Evolutionary conservation across 37 sponge, comb jelly and placozoan genomes (phyloP).

Genomic region (Eunapius fragilis): DNA sequence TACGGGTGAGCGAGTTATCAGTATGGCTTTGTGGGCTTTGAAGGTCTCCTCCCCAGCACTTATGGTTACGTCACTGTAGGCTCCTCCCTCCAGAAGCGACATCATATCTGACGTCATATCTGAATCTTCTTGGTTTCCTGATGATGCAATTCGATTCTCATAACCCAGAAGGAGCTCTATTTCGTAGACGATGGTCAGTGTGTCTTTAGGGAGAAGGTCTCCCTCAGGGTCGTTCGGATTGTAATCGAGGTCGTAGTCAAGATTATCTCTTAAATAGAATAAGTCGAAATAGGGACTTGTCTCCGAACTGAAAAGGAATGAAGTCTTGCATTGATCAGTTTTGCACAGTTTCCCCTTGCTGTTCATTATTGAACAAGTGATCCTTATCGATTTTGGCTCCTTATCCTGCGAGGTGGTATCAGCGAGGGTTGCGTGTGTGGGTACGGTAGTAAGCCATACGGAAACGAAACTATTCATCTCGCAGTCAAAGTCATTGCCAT

Average conservation of each 20-base stretch:
- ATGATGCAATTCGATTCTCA: not conserved
- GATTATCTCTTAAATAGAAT: not conserved
- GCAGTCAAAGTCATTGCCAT: not conserved
- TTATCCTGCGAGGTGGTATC: not conserved
- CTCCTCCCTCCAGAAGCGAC: conserved; percentile 35
- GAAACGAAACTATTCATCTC: not conserved
- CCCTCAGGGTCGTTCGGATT: not conserved
- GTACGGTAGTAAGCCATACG: not conserved
- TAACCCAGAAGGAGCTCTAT: not conserved
- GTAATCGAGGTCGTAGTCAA: not conserved
- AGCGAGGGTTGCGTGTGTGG: not conserved
- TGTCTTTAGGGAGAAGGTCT: not conserved
- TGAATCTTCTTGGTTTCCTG: not conserved
- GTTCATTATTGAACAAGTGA: not conserved
- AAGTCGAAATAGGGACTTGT: not conserved
- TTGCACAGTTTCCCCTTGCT: not conserved
- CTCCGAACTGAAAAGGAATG: not conserved
- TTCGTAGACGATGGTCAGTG: not conserved
- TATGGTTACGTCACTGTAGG: conserved; percentile 65
- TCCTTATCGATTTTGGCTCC: not conserved
- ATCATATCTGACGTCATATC: conserved; percentile 50
- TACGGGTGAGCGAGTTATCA: conserved; percentile 84
- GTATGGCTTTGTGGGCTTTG: conserved; percentile 70
- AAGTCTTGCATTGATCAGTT: not conserved
- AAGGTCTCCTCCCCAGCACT: conserved; percentile 48